Conservation (phyloP, 2,888 invertebrate species). For the Leptinotarsa peninsularis region DNA sequence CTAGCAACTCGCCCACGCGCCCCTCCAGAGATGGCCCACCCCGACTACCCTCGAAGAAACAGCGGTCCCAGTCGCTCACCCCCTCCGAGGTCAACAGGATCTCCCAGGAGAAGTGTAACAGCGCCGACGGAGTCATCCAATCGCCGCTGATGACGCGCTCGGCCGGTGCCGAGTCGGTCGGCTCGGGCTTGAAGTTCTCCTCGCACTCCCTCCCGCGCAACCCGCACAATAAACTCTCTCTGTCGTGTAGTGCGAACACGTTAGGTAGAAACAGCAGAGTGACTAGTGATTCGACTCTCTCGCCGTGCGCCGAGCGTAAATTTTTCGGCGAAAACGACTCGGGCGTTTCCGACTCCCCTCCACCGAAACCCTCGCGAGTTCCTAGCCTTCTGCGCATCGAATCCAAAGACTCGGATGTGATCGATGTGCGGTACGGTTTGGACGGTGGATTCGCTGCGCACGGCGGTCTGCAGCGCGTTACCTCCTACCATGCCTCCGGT, state of each 20-base stretch:
- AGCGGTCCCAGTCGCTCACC: conserved; percentile 83
- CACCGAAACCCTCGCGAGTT: conserved; percentile 76
- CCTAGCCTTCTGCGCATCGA: conserved; percentile 68
- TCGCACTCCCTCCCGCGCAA: conserved; percentile 71
- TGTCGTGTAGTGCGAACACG: conserved; percentile 67
- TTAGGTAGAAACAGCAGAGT: conserved; percentile 66
- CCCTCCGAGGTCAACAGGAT: conserved; percentile 70
- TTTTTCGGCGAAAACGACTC: conserved; percentile 69
- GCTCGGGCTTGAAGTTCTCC: conserved; percentile 67
- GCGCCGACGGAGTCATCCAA: conserved; percentile 78
- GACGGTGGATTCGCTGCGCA: conserved; percentile 61
- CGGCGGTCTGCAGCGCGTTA: conserved; percentile 67
- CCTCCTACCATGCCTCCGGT: conserved; percentile 83
- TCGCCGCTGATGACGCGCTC: conserved; percentile 66
- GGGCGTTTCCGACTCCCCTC: conserved; percentile 70
- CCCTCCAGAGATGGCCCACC: conserved; percentile 67
- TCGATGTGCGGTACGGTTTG: conserved; percentile 53
- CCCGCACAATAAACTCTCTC: conserved; percentile 67
- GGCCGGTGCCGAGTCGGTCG: conserved; percentile 61
- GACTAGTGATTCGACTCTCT: conserved; percentile 71
- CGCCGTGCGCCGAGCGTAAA: conserved; percentile 72
- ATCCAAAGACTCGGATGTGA: conserved; percentile 60
- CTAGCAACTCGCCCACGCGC: conserved; percentile 71
- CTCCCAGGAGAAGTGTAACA: conserved; percentile 73
- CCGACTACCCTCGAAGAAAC: conserved; percentile 71